phyloP scores from a whole-genome alignment of 2,888 invertebrate genomes.

The Rhagonycha fulva region DNA sequence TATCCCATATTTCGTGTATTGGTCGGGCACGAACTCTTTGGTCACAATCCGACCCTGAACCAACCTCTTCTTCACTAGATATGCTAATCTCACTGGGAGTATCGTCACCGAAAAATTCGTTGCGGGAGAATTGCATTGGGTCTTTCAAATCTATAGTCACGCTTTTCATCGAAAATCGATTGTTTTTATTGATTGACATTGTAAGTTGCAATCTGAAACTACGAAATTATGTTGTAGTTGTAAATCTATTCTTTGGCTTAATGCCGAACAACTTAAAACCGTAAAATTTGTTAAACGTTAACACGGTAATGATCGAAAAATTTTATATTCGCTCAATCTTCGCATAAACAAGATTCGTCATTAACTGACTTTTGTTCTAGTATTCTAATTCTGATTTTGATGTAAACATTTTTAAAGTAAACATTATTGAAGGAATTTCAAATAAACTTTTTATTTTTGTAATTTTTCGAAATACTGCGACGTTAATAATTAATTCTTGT shows the following conservation, averaged over 20 bases:
- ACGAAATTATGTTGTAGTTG: background rate
- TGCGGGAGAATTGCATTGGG: slow-evolving; percentile 1
- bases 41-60: slow-evolving; percentile 51
- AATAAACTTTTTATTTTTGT: background rate
- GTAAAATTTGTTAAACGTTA: background rate
- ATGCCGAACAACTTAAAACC: background rate
- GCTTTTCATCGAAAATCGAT: slow-evolving; percentile 5
- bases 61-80: slow-evolving; percentile 61
- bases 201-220: background rate
- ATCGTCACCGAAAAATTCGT: slow-evolving; percentile 1
- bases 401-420: background rate
- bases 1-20: slow-evolving; percentile 51
- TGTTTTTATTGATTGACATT: background rate
- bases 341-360: background rate
- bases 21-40: slow-evolving; percentile 40
- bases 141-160: slow-evolving; percentile 5
- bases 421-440: background rate
- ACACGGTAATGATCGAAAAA: background rate
- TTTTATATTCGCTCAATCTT: background rate
- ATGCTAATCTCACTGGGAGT: slow-evolving; percentile 41
- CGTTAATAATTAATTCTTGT: background rate
- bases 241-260: background rate
- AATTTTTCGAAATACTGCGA: background rate
- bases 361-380: background rate
- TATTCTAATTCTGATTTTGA: background rate